phyloP scores from a whole-genome alignment of 1,140 invertebrate species.

The Drosophila yakuba region DNA sequence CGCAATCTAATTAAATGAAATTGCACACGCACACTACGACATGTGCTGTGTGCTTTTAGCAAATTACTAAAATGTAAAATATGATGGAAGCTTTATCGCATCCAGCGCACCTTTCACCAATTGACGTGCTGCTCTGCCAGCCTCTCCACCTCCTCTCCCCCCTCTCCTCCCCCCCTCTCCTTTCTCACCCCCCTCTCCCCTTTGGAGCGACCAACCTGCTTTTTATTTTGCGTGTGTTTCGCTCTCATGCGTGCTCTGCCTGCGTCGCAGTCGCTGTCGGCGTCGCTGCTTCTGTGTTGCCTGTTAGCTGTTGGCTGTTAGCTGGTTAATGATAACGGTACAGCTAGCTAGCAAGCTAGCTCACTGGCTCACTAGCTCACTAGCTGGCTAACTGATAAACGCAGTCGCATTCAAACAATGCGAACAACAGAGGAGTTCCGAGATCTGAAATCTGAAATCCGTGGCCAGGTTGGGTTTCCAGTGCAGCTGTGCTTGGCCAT shows the following conservation, averaged over 20 bases:
- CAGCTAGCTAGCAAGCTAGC: constrained; percentile 24
- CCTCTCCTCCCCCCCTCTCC: not conserved
- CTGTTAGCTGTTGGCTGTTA: constrained; percentile 19
- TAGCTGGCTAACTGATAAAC: constrained; percentile 61
- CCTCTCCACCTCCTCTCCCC: not conserved
- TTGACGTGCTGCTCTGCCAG: constrained; percentile 23
- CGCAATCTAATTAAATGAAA: constrained; percentile 82
- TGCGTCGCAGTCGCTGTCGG: constrained; percentile 15
- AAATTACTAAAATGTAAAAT: constrained; percentile 82
- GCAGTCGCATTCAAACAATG: constrained; percentile 67
- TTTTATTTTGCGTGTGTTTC: constrained; percentile 62
- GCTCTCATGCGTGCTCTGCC: constrained; percentile 49
- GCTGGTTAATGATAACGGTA: constrained; percentile 81
- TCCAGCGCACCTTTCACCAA: constrained; percentile 72
- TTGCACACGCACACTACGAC: constrained; percentile 56
- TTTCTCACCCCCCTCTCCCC: not conserved
- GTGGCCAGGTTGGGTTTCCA: constrained; percentile 5
- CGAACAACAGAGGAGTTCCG: constrained; percentile 42
- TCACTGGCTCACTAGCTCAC: constrained; percentile 24
- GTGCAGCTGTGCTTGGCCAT: constrained; percentile 28
- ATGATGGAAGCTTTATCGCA: constrained; percentile 72
- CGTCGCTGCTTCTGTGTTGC: constrained; percentile 32
- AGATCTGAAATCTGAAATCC: constrained; percentile 13
- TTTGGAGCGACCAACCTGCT: constrained; percentile 29
- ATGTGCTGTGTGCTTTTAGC: constrained; percentile 63